These are phyloP conservation scores for Cryptotermes secundus DNA, from an alignment of 1,140 invertebrate genomes.

Conservation along the genomic window DNA sequence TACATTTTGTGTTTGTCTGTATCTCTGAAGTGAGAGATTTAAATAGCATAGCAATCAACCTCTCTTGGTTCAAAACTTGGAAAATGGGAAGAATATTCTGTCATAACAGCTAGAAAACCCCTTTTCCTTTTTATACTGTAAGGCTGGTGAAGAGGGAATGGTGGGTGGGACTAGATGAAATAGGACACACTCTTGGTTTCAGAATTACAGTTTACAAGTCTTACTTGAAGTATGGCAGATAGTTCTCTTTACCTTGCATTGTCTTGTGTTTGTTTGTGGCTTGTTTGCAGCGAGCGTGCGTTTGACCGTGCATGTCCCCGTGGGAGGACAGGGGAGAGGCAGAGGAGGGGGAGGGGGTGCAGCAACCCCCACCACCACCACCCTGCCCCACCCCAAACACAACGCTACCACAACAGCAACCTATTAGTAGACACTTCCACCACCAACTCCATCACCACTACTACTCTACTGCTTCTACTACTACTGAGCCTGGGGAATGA, in stretches of 20 bases:
- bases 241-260: slow-evolving; percentile 23
- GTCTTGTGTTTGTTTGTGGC: slow-evolving; percentile 32
- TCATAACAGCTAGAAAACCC: too few species aligned
- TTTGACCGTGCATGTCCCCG: slow-evolving; percentile 33
- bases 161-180: too few species aligned
- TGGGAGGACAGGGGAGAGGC: slow-evolving; percentile 30
- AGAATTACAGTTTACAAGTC: not conserved
- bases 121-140: too few species aligned
- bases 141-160: too few species aligned
- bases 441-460: slow-evolving; percentile 26
- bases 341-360: not conserved
- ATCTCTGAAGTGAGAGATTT: too few species aligned
- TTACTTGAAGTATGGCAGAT: not conserved
- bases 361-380: not conserved
- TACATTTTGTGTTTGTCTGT: too few species aligned
- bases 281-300: slow-evolving; percentile 33
- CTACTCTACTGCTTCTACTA: slow-evolving; percentile 23
- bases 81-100: too few species aligned
- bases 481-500: slow-evolving; percentile 13
- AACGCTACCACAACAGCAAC: slow-evolving; percentile 25
- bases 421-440: slow-evolving; percentile 21
- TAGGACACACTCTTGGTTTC: not conserved
- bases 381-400: slow-evolving; percentile 26
- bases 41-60: too few species aligned
- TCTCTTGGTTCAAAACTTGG: too few species aligned